phyloP scores from a whole-genome alignment of 2,797 vertebrate genomes.

The Labroides dimidiatus region DNA sequence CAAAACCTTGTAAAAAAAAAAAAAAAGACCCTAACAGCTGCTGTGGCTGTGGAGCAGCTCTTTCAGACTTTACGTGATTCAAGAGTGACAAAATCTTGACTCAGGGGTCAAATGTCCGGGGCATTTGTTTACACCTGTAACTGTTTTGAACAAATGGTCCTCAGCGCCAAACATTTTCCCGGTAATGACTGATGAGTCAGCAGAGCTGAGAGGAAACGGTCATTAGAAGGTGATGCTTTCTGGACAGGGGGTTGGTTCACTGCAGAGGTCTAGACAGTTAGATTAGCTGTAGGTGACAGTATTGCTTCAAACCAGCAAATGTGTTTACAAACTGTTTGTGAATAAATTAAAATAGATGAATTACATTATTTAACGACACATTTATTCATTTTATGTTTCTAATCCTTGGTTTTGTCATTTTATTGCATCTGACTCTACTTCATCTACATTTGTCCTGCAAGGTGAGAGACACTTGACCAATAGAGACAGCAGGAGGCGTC shows the following conservation, averaged over 20 bases:
- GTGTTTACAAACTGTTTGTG: background rate
- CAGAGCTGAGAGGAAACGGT: conserved; percentile 6
- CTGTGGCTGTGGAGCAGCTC: background rate
- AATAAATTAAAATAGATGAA: too few relatives aligned
- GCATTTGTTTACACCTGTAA: conserved; percentile 63
- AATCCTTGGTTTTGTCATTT: too few relatives aligned
- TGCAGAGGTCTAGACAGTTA: conserved; percentile 37
- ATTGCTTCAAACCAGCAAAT: background rate
- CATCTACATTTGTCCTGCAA: background rate
- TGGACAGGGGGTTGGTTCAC: conserved; percentile 26
- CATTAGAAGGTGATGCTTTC: conserved; percentile 3
- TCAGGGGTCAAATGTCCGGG: conserved; percentile 47
- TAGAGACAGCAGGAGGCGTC: background rate
- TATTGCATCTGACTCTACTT: background rate
- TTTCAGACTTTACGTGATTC: conserved; percentile 44
- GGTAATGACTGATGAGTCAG: conserved; percentile 20
- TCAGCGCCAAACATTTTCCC: conserved; percentile 15
- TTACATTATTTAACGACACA: too few relatives aligned
- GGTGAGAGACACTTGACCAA: background rate
- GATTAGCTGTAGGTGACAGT: conserved; percentile 16
- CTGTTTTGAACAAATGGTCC: conserved; percentile 57
- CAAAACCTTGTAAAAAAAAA: conserved; percentile 34
- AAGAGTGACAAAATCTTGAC: conserved; percentile 48
- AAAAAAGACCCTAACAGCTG: conserved; percentile 50
- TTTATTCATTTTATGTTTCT: too few relatives aligned